A percentile compares a stretch with the other conserved stretches of the same genome.
phyloP scores from a whole-genome alignment of 1,140 invertebrate genomes.

The Drosophila simulans region DNA sequence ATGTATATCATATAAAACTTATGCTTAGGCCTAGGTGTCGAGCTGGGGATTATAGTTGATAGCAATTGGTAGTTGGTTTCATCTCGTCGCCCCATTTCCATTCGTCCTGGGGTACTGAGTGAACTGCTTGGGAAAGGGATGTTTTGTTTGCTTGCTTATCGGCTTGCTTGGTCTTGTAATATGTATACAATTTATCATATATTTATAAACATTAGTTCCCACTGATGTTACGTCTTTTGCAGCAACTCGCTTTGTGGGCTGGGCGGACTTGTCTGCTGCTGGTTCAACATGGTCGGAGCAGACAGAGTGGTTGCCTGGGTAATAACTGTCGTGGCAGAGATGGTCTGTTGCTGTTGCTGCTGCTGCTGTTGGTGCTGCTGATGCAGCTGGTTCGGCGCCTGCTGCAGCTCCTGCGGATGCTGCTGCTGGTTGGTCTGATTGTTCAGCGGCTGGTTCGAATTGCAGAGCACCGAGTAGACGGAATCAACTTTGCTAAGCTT shows the following conservation, averaged over 20 bases:
- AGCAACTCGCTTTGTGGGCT: slow-evolving; percentile 81
- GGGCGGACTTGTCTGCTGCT: slow-evolving; percentile 79
- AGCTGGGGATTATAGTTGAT: slow-evolving; percentile 43
- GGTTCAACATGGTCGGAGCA: slow-evolving; percentile 79
- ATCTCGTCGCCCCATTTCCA: slow-evolving; percentile 3
- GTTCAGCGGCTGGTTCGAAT: slow-evolving; percentile 93
- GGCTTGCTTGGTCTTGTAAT: slow-evolving; percentile 77
- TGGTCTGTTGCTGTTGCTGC: slow-evolving; percentile 80
- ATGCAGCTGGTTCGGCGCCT: slow-evolving; percentile 49
- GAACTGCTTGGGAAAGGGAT: slow-evolving; percentile 23
- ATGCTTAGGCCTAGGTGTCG: slow-evolving; percentile 59
- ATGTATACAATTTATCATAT: slow-evolving; percentile 83
- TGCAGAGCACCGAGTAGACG: slow-evolving; percentile 96
- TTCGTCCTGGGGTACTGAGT: slow-evolving; percentile 15
- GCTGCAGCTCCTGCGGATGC: slow-evolving; percentile 72
- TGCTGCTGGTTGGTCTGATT: slow-evolving; percentile 80
- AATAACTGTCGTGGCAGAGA: slow-evolving; percentile 84
- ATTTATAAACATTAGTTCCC: slow-evolving; percentile 85
- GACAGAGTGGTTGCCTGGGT: slow-evolving; percentile 82
- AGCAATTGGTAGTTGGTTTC: slow-evolving; percentile 46
- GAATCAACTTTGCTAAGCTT: slow-evolving; percentile 97
- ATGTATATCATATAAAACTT: slow-evolving; percentile 55
- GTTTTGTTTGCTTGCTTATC: slow-evolving; percentile 59
- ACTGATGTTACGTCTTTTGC: slow-evolving; percentile 85
- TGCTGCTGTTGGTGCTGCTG: slow-evolving; percentile 57